These are phyloP conservation scores for Aurelia sp. DNA, from an alignment of 30 jellyfish, hydroid and myxozoan genomes.

Conservation along the genomic window DNA sequence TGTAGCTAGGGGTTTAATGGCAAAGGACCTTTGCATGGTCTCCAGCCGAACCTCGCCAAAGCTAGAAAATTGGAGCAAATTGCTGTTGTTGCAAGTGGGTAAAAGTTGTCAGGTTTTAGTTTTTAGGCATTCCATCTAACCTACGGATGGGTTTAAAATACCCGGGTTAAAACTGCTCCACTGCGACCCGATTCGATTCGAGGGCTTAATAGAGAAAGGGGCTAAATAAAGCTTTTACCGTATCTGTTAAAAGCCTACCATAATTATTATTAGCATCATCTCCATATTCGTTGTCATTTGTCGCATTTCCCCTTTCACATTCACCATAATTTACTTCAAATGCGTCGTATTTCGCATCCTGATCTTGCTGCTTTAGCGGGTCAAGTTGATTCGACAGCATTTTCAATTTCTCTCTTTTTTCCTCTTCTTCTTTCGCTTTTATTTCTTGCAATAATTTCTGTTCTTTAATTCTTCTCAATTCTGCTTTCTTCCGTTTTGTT, in stretches of 20 bases:
- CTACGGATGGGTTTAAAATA: no score
- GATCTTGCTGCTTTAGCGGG: not conserved
- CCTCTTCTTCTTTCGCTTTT: conserved; percentile 55
- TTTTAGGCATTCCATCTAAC: no score
- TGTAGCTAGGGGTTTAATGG: no score
- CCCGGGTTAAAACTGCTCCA: no score
- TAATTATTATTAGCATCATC: conserved; percentile 64
- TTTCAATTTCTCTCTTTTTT: conserved; percentile 18
- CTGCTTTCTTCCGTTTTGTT: conserved; percentile 66
- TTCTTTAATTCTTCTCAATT: conserved; percentile 59
- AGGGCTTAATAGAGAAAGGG: no score
- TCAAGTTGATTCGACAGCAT: conserved; percentile 34
- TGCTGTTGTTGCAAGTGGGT: no score
- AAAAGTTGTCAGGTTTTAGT: no score
- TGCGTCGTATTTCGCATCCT: conserved; percentile 34
- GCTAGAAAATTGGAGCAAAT: no score
- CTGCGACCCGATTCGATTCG: no score
- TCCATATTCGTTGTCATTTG: not conserved
- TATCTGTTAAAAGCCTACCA: conserved; percentile 17
- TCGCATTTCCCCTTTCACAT: conserved; percentile 45
- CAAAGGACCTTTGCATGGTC: no score
- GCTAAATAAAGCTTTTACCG: no score
- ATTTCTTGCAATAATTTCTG: conserved; percentile 63
- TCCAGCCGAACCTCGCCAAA: no score
- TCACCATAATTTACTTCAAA: conserved; percentile 66